Evolutionary conservation across 2,888 invertebrate genomes (phyloP).

Genomic region (Sarcophaga subvicina): DNA sequence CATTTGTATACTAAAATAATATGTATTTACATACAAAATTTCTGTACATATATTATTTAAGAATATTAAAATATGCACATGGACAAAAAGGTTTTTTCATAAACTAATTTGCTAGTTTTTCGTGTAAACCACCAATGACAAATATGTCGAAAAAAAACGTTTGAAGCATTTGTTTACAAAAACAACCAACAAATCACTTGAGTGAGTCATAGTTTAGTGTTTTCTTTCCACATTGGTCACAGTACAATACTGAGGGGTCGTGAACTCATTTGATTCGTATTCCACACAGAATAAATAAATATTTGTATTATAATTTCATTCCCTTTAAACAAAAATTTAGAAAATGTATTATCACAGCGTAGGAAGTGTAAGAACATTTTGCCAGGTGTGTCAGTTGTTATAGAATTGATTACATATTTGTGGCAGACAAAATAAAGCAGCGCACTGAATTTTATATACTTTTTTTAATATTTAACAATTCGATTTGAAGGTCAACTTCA

Average conservation of each 20-base stretch:
- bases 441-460: too few species aligned
- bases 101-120: neutral
- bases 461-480: slow-evolving; percentile 23
- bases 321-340: neutral
- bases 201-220: slow-evolving; percentile 22
- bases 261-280: slow-evolving; percentile 5
- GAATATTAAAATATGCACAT: neutral
- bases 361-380: slow-evolving; percentile 6
- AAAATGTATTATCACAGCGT: neutral
- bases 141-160: neutral
- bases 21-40: neutral
- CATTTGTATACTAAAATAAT: neutral
- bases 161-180: neutral
- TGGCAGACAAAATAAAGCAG: neutral
- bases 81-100: too few species aligned
- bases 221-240: neutral
- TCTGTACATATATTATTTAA: neutral
- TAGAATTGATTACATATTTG: slow-evolving; percentile 15
- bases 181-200: neutral
- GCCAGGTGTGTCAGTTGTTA: slow-evolving; percentile 12
- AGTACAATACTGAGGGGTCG: neutral
- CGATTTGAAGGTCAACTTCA: slow-evolving; percentile 31
- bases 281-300: neutral
- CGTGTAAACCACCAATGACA: neutral
- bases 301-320: neutral